phyloP scores from a whole-genome alignment of 2,797 vertebrate species.

The Platyrinchus mystaceus region DNA sequence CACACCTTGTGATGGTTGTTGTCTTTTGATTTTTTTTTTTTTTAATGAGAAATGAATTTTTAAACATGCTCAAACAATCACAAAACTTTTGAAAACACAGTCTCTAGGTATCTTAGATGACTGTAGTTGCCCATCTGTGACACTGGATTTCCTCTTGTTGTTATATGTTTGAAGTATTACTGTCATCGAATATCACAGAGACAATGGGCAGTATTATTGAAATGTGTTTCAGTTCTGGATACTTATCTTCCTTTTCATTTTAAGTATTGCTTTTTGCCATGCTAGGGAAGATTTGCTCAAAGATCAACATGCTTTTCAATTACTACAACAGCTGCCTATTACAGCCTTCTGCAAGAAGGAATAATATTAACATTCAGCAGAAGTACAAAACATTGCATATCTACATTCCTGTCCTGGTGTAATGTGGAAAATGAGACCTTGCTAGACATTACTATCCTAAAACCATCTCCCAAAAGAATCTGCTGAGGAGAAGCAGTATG shows the following conservation, averaged over 20 bases:
- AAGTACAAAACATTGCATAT: background rate
- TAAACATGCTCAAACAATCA: background rate
- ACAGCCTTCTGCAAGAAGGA: background rate
- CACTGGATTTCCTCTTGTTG: background rate
- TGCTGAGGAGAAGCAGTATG: background rate
- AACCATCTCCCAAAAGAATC: background rate
- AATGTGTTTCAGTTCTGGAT: background rate
- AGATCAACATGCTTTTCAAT: background rate
- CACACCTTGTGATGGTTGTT: background rate
- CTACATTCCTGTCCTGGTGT: accelerated
- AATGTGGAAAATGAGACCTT: background rate
- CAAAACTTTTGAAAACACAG: background rate
- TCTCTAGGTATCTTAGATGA: background rate
- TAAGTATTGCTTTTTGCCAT: background rate
- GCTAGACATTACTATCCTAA: background rate
- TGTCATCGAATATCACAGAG: background rate
- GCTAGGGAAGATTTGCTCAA: background rate
- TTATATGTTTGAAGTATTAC: background rate
- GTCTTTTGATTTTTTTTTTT: background rate
- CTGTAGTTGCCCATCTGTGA: background rate
- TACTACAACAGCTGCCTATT: background rate
- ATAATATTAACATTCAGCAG: background rate
- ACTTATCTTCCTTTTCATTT: background rate
- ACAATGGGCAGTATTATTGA: background rate
- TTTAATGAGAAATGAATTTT: background rate